Evolutionary conservation across 1,140 invertebrate genomes (phyloP), one percentile per base, ranked within the genome.

Genomic region (Drosophila yakuba): DNA sequence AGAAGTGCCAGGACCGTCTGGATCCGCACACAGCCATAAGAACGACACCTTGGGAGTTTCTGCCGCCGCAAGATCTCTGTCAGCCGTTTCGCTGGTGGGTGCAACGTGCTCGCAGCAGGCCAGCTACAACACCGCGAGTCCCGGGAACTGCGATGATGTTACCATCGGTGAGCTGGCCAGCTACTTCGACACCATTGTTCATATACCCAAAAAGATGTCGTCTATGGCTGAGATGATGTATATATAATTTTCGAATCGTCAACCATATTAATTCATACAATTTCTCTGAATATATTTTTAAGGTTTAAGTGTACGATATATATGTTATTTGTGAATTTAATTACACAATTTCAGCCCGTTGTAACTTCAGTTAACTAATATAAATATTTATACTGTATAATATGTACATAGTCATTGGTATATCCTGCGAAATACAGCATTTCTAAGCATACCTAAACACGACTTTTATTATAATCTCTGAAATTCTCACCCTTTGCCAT

Each of bases 161-260:
- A 98, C 96, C 44, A 98, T 98, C 78, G 96, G 97, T 88, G 97
- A 98, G 93, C 93, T 98, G 76, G 97, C 97, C 54, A 97, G 96
- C 91, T 98, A 98, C 93, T 97, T 98, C 92, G 97, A 98, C 93
- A 96, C 97, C 77, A 95, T 97, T 91, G 96, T 98, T 61, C 96
- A 98, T 94, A 98, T 98, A 94, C 97, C 97, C 72, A 97, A 97
- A 93, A 98, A 98, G 92, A 98, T 98, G 97, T 98, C 97, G 36
- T 95, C 96, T 52, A 98, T 98, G 97, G 97, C 97, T 57, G 97
- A 98, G 93, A 98, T 98, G 97, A 98, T 98, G 97, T 98, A 98
- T 92, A 98, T 97, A 93, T 98, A 80, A 59, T 39, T 35, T 32
- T 45, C 17, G 25, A 20, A 35, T 43, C 28, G 35, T 36, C 35